Percentiles rank a stretch among this genome's conserved stretches.
Conservation (phyloP, 2,113 vertebrate genomes). For the Chamaea fasciata region DNA sequence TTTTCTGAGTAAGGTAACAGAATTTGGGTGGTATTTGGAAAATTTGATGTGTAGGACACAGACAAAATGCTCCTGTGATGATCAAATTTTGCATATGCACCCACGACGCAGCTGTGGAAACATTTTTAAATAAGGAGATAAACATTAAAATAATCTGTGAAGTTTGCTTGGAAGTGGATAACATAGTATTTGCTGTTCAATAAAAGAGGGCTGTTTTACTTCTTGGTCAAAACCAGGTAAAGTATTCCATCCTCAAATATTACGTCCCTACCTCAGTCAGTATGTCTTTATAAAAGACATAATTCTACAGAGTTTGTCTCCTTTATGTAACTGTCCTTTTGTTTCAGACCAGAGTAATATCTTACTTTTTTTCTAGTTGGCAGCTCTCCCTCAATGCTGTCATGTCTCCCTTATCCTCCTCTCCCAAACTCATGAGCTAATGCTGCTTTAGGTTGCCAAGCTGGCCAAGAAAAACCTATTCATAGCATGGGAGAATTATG, state of each 20-base stretch:
- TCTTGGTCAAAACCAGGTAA: background rate
- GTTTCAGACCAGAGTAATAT: background rate
- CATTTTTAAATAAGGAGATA: constrained; percentile 22
- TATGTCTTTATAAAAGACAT: background rate
- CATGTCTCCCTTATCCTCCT: background rate
- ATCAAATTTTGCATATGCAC: constrained; percentile 15
- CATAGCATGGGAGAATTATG: background rate
- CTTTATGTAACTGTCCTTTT: background rate
- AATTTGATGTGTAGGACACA: constrained; percentile 18
- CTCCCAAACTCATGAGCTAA: background rate
- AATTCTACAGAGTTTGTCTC: background rate
- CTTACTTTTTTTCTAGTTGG: background rate
- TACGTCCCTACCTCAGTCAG: background rate
- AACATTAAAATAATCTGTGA: constrained; percentile 26
- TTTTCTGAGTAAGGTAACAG: background rate
- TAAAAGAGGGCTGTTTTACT: background rate
- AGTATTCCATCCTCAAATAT: background rate
- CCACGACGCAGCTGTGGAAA: background rate
- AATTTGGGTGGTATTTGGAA: constrained; percentile 25
- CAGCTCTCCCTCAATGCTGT: background rate
- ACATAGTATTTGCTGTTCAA: background rate
- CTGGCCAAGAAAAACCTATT: background rate
- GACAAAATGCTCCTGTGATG: background rate
- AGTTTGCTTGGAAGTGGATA: background rate
- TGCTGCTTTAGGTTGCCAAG: background rate